Evolutionary conservation across 2,113 vertebrate species (phyloP).

Genomic region (Prinia subflava): DNA sequence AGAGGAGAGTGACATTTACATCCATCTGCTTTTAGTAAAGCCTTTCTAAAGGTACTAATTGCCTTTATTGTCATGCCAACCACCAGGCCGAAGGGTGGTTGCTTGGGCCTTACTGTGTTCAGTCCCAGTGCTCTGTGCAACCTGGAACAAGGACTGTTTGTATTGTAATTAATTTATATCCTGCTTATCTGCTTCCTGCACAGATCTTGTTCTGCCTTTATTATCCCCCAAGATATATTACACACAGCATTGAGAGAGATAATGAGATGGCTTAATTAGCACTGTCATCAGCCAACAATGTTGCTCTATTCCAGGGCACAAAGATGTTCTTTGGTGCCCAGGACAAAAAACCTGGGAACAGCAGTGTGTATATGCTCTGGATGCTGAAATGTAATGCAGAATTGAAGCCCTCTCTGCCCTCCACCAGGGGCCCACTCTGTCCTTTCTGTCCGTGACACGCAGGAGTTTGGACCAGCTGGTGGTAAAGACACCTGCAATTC

Average conservation of each 20-base stretch:
- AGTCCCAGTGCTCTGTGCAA: neutral
- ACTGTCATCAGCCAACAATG: neutral
- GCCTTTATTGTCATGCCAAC: slow-evolving; percentile 38
- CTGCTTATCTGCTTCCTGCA: slow-evolving; percentile 44
- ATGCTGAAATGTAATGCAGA: neutral
- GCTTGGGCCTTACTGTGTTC: neutral
- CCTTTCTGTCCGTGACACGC: neutral
- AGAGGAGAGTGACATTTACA: slow-evolving; percentile 1
- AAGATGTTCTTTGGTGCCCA: slow-evolving; percentile 2
- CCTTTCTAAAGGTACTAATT: slow-evolving; percentile 26
- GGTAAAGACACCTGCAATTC: neutral
- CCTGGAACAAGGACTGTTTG: slow-evolving; percentile 2
- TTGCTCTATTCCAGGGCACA: neutral
- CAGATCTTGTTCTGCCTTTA: neutral
- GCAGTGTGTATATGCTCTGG: neutral
- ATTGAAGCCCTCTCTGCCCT: neutral
- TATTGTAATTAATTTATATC: slow-evolving; percentile 46
- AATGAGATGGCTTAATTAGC: slow-evolving; percentile 20
- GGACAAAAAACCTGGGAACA: neutral
- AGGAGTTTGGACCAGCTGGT: neutral
- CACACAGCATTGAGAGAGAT: neutral
- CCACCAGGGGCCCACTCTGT: neutral
- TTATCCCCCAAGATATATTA: neutral
- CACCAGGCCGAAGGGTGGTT: neutral
- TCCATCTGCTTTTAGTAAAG: slow-evolving; percentile 8